Conservation (phyloP, 2,888 invertebrate species). For the Helleia helle region DNA sequence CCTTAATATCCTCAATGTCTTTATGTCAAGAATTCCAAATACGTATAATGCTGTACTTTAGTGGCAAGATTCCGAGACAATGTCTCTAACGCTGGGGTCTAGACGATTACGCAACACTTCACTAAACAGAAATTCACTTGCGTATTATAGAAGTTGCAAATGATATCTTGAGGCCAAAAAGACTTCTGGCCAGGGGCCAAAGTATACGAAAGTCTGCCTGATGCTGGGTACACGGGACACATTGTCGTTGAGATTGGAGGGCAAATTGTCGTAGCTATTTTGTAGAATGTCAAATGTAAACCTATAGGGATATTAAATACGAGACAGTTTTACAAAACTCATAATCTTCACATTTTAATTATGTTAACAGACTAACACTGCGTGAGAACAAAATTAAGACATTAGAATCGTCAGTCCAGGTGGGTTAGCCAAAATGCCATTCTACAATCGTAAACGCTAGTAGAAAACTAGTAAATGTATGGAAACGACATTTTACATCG, state of each 20-base stretch:
- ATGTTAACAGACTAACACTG: too few species aligned
- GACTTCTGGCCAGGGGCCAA: conserved; percentile 61
- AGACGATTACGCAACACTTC: conserved; percentile 36
- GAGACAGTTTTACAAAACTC: too few species aligned
- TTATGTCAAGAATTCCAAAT: background rate
- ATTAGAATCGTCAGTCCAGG: too few species aligned
- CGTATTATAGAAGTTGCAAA: conserved; percentile 53
- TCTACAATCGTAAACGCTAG: too few species aligned
- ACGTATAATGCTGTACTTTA: background rate
- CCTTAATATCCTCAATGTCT: background rate
- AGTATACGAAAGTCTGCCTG: conserved; percentile 46
- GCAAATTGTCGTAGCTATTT: too few species aligned
- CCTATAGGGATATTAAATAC: too few species aligned
- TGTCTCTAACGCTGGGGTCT: conserved; percentile 5
- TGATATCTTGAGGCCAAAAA: conserved; percentile 71
- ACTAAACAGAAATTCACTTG: conserved; percentile 36
- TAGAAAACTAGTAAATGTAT: too few species aligned
- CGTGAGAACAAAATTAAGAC: too few species aligned
- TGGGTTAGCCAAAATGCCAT: too few species aligned
- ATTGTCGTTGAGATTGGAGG: conserved; percentile 23
- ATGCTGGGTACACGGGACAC: conserved; percentile 34
- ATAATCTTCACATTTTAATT: too few species aligned
- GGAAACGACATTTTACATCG: too few species aligned
- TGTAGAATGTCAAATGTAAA: too few species aligned
- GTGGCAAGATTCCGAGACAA: conserved; percentile 5